These are phyloP conservation scores for Anolis apletophallus DNA, from an alignment of 2,797 vertebrate genomes.

Conservation along the genomic window DNA sequence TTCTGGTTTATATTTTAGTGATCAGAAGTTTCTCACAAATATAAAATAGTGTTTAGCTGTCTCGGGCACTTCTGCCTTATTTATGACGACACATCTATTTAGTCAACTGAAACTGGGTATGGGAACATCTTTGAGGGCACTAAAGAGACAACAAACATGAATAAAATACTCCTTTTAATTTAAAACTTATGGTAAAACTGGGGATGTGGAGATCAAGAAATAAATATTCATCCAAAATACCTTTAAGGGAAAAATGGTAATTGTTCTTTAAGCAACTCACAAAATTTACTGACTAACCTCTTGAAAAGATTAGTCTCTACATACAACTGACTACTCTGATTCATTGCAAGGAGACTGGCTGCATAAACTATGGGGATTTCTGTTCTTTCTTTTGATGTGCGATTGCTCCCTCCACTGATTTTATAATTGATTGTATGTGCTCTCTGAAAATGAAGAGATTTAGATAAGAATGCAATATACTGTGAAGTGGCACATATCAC, in stretches of 20 bases:
- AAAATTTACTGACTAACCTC: not conserved
- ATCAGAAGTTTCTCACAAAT: too few species aligned
- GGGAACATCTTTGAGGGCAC: not conserved
- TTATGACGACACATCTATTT: not conserved
- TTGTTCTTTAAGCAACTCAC: not conserved
- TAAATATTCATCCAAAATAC: not conserved
- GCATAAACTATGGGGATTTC: not conserved
- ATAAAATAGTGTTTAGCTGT: not conserved
- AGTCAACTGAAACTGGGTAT: not conserved
- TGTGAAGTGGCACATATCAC: not conserved
- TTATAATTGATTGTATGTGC: slow-evolving; percentile 19
- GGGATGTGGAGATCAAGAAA: not conserved
- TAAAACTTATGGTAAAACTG: not conserved
- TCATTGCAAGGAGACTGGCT: not conserved
- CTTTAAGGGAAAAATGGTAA: not conserved
- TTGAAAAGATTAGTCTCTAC: not conserved
- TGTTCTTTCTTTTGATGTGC: not conserved
- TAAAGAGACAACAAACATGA: not conserved
- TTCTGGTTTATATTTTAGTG: too few species aligned
- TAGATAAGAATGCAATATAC: slow-evolving; percentile 9
- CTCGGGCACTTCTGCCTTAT: not conserved
- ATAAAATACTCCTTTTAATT: not conserved
- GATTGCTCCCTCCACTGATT: slow-evolving; percentile 11
- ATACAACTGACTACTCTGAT: not conserved
- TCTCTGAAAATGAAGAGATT: not conserved